Base-by-base conservation (phyloP, 2,797 vertebrate genomes). In the Botia kubotai region DNA sequence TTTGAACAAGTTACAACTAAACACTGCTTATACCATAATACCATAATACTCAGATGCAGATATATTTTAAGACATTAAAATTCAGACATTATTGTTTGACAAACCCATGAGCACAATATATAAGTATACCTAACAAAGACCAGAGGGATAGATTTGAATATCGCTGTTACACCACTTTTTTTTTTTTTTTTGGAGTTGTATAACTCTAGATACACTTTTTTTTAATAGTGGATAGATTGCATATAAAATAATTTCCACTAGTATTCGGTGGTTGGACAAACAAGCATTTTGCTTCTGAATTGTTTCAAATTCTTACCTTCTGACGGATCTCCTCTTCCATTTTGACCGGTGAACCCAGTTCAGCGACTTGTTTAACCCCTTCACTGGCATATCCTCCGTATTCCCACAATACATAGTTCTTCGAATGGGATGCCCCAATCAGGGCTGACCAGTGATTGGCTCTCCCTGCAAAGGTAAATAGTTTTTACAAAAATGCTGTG, bases 251-350 rank as follows among this genome's bases (percentile, higher is more conserved):
- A n/a, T 53, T n/a, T 53, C 43, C 43, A 46, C 52, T 17, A 53
- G 52, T 4, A 53, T 53, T 53, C n/a, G 52, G 52, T n/a, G 17
- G 16, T 16, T 17, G 17, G 17, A 53, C 52, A 53, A 53, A 53
- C 52, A n/a, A 46, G 2, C 43, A 46, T 46, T 46, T 46, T 8
- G 8, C 10, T 5, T 33, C 43, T 10, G 10, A 46, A 46, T 46
- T 46, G 2, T 12, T 16, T 12, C 2, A 43, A 16, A 39, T 19
- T n/a, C 92, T 88, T 95, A 99, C 98, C 93, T 97, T 97, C 75
- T 98, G 96, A 53, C 98, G 95, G 89, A 99, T 99, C 92, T 99
- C 97, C 92, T 99, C 98, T 86, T 99, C 98, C 98, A 98, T 98
- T 92, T 98, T 99, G 65, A 99, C 96, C 0, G 98, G 97, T 4